Evolutionary conservation across 2,888 invertebrate genomes (phyloP), one percentile per base, ranked within the genome.

Genomic region (Microdon myrmicae): DNA sequence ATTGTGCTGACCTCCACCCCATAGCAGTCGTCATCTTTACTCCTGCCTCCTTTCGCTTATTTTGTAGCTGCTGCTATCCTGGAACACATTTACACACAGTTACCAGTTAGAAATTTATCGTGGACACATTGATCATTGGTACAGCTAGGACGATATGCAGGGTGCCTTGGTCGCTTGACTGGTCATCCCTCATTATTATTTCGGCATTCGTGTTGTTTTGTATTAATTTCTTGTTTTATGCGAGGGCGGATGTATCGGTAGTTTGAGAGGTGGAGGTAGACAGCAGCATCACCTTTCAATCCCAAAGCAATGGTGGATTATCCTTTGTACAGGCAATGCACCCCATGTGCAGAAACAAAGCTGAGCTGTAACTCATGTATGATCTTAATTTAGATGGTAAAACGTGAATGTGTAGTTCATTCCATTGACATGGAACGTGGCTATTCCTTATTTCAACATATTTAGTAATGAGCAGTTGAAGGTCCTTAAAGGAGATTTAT

Each of bases 71-170:
- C n/a, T n/a, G n/a, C n/a, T n/a, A n/a, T n/a, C n/a, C n/a, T n/a
- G 34, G 29, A 55, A 39, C 32, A 38, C 48, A 58, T 64, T 64
- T 58, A 64, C n/a, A n/a, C n/a, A n/a, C 51, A 64, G 64, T 64
- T 53, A 64, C 64, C 56, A 58, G 55, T 47, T 64, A 64, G 37
- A 53, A n/a, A 64, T 64, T 58, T 64, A 64, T 47, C 47, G 37
- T 58, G 51, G 47, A 58, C 64, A n/a, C n/a, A 58, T 58, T 64
- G 51, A 58, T 64, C 64, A 64, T 64, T 64, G 58, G 51, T 64
- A 51, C 47, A 51, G 47, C 9, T 23, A 37, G 14, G 28, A 37
- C 35, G 35, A 29, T 38, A 20, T 17, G 34, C 31, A 35, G 14
- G 14, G 31, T 20, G 29, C 20, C 17, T n/a, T 35, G 26, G 31